Evolutionary conservation across 1,140 invertebrate species (phyloP).

Genomic region (Apis florea): DNA sequence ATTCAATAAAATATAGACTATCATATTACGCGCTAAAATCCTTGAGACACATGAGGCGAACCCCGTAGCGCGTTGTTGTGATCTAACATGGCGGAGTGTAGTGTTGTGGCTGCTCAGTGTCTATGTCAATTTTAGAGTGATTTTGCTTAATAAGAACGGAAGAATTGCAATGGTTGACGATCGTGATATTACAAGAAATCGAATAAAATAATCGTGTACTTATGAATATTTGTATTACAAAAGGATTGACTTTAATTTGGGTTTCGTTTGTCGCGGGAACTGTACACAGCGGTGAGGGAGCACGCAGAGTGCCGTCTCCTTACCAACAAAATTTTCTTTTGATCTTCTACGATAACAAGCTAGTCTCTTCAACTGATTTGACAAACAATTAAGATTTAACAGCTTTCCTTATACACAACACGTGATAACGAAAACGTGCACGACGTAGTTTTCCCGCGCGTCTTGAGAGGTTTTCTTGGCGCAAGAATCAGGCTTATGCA

Average conservation of each 20-base stretch:
- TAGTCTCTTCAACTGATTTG: not conserved
- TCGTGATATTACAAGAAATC: slow-evolving; percentile 28
- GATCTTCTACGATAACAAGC: slow-evolving; percentile 7
- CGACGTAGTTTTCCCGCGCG: slow-evolving; percentile 67
- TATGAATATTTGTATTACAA: slow-evolving; percentile 17
- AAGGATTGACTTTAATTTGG: slow-evolving; percentile 10
- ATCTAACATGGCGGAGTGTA: slow-evolving; percentile 81
- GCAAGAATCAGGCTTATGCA: slow-evolving; percentile 69
- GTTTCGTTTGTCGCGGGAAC: slow-evolving; percentile 39
- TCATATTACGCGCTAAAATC: slow-evolving; percentile 69
- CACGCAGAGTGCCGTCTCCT: slow-evolving; percentile 39
- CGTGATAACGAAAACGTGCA: slow-evolving; percentile 47
- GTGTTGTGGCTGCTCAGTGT: slow-evolving; percentile 78
- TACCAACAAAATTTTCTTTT: slow-evolving; percentile 31
- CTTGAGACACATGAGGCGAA: slow-evolving; percentile 67
- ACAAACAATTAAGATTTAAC: not conserved
- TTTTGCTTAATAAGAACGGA: slow-evolving; percentile 58
- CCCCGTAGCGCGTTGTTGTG: slow-evolving; percentile 80
- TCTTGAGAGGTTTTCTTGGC: slow-evolving; percentile 36
- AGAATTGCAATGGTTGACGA: slow-evolving; percentile 62
- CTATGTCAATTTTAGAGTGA: slow-evolving; percentile 78
- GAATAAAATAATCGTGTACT: slow-evolving; percentile 46
- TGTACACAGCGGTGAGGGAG: slow-evolving; percentile 43
- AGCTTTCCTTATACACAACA: slow-evolving; percentile 15
- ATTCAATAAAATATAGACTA: slow-evolving; percentile 1